Base-by-base conservation (phyloP, 2,797 vertebrate genomes). In the Pipistrellus nathusii region DNA sequence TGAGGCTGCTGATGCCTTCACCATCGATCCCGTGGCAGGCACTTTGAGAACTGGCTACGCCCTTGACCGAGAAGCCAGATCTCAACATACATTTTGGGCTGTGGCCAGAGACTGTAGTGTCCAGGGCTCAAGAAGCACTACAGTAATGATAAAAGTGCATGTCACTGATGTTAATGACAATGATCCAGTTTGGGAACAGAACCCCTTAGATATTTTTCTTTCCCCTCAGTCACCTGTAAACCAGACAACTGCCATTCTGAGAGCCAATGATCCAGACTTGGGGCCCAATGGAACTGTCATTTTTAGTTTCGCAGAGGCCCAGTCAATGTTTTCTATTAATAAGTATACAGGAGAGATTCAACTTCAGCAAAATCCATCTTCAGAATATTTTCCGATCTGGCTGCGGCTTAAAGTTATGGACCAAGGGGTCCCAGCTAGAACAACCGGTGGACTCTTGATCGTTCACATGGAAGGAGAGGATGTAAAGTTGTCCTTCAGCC, bases 161-260 rank as follows among this genome's bases (percentile, higher is more conserved):
- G 46, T 99, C 93, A 98, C 98, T 32, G 99, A 99, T 75, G 94
- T 98, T 32, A 99, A 99, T 35, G 99, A 99, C 97, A 99, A 99
- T 0, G 71, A 96, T 32, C 99, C 99, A 0, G 3, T 98, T 44
- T 99, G 99, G 94, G 95, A 97, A 5, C 98, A 98, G 92, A 99
- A 99, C 86, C 99, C 98, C 69, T 21, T 99, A 30, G 98, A 97
- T 10, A 97, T 97, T 2, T 98, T 98, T 96, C 96, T 99, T 53
- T 97, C 98, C n/a, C 66, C 94, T 71, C 97, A 96, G 91, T 98
- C 95, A 2, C 78, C 93, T 38, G 96, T 97, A 11, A 99, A 99
- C 90, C 98, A 98, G 95, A 98, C 98, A 0, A 44, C 99, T 8
- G 96, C 98, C 93, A 98, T 97, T 1, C 97, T 99, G 93, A 97